phyloP scores from a whole-genome alignment of 2,888 invertebrate genomes.

The Drymonia ruficornis region DNA sequence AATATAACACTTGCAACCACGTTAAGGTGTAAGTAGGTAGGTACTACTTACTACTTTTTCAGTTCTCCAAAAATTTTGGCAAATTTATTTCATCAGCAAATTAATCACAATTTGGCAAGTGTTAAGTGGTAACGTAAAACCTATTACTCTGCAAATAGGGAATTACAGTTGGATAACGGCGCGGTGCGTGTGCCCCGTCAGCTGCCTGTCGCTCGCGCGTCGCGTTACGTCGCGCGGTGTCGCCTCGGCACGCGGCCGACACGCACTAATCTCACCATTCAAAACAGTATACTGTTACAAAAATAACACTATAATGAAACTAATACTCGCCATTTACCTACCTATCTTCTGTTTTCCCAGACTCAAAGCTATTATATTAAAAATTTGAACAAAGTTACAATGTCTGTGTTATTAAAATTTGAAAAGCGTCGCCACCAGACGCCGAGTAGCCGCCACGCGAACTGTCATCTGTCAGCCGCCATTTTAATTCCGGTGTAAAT shows the following conservation, averaged over 20 bases:
- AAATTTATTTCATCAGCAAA: constrained; percentile 2
- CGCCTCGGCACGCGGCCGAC: constrained; percentile 53
- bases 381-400: constrained; percentile 46
- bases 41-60: too few relatives aligned
- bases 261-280: constrained; percentile 61
- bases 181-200: constrained; percentile 66
- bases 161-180: constrained; percentile 15
- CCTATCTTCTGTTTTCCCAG: constrained; percentile 9
- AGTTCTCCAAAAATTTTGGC: too few relatives aligned
- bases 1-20: too few relatives aligned
- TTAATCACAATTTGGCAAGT: constrained; percentile 13
- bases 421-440: constrained; percentile 36
- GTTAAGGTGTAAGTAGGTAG: too few relatives aligned
- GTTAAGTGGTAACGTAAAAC: constrained; percentile 20
- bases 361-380: constrained; percentile 21
- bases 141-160: constrained; percentile 27
- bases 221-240: constrained; percentile 67
- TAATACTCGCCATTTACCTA: too few relatives aligned
- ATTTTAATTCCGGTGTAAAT: constrained; percentile 77
- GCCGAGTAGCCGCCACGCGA: constrained; percentile 45
- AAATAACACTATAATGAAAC: too few relatives aligned
- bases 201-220: constrained; percentile 70
- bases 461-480: constrained; percentile 76
- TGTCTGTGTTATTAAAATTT: constrained; percentile 27
- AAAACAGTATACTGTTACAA: constrained; percentile 46